These are phyloP conservation scores for Mormyrus lacerda DNA, from an alignment of 2,113 vertebrate species.

Conservation along the genomic window DNA sequence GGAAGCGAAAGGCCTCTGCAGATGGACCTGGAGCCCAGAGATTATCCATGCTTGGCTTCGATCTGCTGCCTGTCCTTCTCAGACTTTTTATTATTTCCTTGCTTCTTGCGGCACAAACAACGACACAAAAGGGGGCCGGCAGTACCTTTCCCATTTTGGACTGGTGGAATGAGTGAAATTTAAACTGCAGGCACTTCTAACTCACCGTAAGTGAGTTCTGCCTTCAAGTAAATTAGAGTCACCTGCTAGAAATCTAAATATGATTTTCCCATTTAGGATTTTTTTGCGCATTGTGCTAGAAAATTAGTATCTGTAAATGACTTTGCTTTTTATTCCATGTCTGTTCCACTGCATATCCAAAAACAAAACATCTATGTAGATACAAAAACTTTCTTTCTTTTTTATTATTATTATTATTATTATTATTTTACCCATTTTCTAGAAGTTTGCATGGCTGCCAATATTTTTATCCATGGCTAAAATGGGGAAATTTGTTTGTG, in stretches of 20 bases:
- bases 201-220: neutral
- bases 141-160: neutral
- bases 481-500: neutral
- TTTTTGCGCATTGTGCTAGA: neutral
- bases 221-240: neutral
- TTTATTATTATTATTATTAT: neutral
- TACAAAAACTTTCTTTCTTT: neutral
- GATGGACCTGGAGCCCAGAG: constrained; percentile 1
- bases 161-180: neutral
- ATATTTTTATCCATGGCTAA: neutral
- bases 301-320: neutral
- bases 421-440: neutral
- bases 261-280: neutral
- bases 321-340: neutral
- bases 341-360: neutral
- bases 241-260: neutral
- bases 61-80: neutral
- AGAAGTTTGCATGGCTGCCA: neutral
- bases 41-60: neutral
- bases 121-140: neutral
- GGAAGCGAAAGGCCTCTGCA: neutral
- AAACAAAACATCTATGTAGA: neutral
- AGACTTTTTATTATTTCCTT: neutral
- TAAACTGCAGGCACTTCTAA: neutral
- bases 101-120: neutral